Base-by-base conservation (phyloP, 2,113 vertebrate species). In the Morone chrysops region DNA sequence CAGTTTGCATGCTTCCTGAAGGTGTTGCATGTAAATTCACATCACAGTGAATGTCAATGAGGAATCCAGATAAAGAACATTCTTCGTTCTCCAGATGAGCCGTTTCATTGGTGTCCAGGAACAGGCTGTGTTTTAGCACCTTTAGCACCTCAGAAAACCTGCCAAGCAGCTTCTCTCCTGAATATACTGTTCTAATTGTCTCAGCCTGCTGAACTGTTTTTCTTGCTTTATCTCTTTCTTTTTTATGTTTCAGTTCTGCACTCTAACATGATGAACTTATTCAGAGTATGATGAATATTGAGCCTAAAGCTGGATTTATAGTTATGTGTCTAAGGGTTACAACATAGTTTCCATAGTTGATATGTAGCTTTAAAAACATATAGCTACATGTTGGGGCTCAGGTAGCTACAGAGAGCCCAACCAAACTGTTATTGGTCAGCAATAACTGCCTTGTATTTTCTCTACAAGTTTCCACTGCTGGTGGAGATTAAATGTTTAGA, bases 81-180 rank as follows among this genome's bases (percentile, higher is more conserved):
- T 75, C 77, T 83, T 69, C 22, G 1, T 40, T 70, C 57, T 75
- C 82, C 85, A 89, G 86, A 92, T 82, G 74, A 90, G 81, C 56
- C 38, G 63, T 87, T 88, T 87, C 71, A 57, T 68, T 80, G 75
- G 73, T 78, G 82, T 86, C 77, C 78, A 86, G 83, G 84, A 91
- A 86, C 81, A 86, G 75, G 78, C 85, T 87, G 80, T 85, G 78
- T 91, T 87, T 81, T 80, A 87, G 57, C 81, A 68, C 68, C 25
- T 25, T 25, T 25, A 38, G 70, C 25, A 25, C 25, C 25, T 88
- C 71, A 62, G 70, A 90, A 74, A 87, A 76, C 45, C 89, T 90
- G 91, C 86, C 93, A 89, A 82, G 41, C 56, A 87, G 66, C 78
- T 82, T 90, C 83, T 81, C 66, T 57, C 54, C 60, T 59, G 67